phyloP scores from a whole-genome alignment of 2,113 vertebrate species.

The Myrmecophaga tridactyla region DNA sequence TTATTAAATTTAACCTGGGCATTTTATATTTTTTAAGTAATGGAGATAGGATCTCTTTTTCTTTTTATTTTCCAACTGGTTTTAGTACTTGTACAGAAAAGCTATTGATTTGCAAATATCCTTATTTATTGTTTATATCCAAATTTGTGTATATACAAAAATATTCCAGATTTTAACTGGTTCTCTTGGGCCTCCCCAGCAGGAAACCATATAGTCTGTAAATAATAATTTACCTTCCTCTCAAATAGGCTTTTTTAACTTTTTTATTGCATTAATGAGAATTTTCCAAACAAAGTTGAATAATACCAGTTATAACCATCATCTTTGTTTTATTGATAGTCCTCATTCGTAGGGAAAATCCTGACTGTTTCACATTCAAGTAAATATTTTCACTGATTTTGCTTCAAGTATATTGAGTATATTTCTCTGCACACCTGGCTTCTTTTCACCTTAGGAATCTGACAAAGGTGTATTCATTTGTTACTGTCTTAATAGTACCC shows the following conservation, averaged over 20 bases:
- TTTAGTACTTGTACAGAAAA: neutral
- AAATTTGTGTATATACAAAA: neutral
- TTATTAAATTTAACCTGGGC: neutral
- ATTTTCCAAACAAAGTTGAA: neutral
- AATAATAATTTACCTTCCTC: neutral
- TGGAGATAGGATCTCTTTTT: neutral
- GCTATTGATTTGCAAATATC: neutral
- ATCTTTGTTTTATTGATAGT: neutral
- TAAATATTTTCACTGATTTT: neutral
- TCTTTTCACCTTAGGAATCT: neutral
- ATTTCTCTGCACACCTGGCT: neutral
- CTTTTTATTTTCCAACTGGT: neutral
- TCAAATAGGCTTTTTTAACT: neutral
- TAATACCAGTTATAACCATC: neutral
- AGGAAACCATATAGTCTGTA: neutral
- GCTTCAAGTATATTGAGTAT: neutral
- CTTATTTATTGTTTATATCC: neutral
- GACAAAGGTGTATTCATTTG: neutral
- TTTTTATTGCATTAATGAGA: neutral
- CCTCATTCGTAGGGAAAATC: neutral
- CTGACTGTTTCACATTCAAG: neutral
- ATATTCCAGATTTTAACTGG: neutral
- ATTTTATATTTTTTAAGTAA: neutral
- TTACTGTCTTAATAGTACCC: neutral
- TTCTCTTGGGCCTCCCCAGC: neutral